phyloP scores from a whole-genome alignment of 53 echinoderm and acorn worm genomes.

The Antedon mediterranea region DNA sequence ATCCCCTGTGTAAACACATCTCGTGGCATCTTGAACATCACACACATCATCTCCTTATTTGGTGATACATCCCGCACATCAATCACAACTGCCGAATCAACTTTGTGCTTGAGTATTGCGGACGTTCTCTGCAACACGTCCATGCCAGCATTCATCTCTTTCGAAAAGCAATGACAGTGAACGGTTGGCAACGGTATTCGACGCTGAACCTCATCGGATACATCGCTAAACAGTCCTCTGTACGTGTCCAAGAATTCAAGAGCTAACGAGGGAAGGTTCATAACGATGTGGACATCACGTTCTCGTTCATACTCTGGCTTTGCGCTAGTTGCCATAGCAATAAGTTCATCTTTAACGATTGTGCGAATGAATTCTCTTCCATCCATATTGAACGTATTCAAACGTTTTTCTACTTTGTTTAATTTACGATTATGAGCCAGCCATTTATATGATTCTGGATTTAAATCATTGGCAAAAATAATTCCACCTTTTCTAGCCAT shows the following conservation, averaged over 20 bases:
- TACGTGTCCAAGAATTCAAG: slow-evolving; percentile 80
- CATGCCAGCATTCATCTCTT: slow-evolving; percentile 28
- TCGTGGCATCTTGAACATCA: slow-evolving; percentile 44
- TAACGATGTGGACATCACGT: slow-evolving; percentile 36
- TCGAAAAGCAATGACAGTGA: slow-evolving; percentile 86
- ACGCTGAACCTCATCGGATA: slow-evolving; percentile 15
- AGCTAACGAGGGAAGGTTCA: slow-evolving; percentile 84
- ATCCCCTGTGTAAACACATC: slow-evolving; percentile 9
- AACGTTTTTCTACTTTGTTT: slow-evolving; percentile 44
- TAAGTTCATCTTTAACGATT: slow-evolving; percentile 26
- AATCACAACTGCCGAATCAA: slow-evolving; percentile 34
- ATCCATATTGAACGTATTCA: slow-evolving; percentile 55
- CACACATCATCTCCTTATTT: slow-evolving; percentile 98
- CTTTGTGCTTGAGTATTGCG: slow-evolving; percentile 17
- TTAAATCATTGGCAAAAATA: slow-evolving; percentile 78
- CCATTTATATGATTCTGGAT: slow-evolving; percentile 85
- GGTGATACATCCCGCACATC: slow-evolving; percentile 91
- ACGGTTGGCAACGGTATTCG: slow-evolving; percentile 35
- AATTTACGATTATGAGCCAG: slow-evolving; percentile 47
- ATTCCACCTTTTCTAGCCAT: slow-evolving; percentile 63
- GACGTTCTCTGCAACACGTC: slow-evolving; percentile 46
- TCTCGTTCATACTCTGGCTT: neutral
- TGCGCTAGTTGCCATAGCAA: slow-evolving; percentile 2
- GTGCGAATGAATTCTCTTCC: slow-evolving; percentile 51
- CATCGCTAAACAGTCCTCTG: slow-evolving; percentile 23